Percentiles rank a stretch among this genome's conserved stretches.
Conservation (phyloP, 2,113 vertebrate genomes). For the Apteryx mantelli region DNA sequence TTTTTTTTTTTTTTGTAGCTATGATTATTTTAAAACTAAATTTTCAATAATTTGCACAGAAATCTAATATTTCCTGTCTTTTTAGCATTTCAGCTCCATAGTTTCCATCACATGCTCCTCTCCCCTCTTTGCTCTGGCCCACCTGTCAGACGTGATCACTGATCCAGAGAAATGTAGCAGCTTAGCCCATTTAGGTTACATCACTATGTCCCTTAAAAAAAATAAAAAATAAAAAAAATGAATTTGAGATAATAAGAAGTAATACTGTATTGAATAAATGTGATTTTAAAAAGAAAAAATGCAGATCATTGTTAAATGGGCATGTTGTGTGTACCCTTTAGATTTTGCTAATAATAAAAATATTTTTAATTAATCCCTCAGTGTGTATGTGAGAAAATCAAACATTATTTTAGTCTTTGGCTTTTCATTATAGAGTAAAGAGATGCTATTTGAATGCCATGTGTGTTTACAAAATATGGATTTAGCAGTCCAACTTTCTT, state of each 20-base stretch:
- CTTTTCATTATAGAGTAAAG: not conserved
- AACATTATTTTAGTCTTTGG: not conserved
- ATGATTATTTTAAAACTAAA: not conserved
- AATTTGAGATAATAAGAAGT: not conserved
- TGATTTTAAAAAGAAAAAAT: not conserved
- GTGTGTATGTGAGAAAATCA: not conserved
- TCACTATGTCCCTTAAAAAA: not conserved
- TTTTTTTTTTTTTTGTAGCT: not conserved
- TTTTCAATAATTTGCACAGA: not conserved
- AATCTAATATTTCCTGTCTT: not conserved
- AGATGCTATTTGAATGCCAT: not conserved
- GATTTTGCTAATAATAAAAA: not conserved
- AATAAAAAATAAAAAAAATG: not conserved
- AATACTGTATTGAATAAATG: not conserved
- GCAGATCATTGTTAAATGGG: not conserved
- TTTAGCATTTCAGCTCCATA: fast-evolving
- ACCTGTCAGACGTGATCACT: not conserved
- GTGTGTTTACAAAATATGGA: not conserved
- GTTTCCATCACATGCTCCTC: not conserved
- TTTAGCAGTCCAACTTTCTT: not conserved
- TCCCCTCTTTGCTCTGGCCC: not conserved
- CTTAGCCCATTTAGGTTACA: not conserved
- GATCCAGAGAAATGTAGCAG: not conserved
- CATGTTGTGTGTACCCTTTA: not conserved
- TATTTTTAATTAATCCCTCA: not conserved